phyloP scores from a whole-genome alignment of 2,888 invertebrate genomes.

The Sarcophaga rosellei region DNA sequence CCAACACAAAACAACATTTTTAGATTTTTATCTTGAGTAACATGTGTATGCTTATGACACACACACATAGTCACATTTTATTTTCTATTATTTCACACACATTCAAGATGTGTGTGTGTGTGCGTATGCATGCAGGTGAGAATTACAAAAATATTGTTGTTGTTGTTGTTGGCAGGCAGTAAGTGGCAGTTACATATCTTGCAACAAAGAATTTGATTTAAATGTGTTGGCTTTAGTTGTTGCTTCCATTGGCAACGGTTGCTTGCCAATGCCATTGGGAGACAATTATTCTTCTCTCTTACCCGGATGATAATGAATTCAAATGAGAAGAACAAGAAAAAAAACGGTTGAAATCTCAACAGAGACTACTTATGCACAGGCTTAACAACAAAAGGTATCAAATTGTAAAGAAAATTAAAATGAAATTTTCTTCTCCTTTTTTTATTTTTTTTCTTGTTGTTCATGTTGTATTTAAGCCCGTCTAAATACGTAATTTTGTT shows the following conservation, averaged over 20 bases:
- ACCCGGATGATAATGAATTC: slow-evolving; percentile 31
- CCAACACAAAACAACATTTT: slow-evolving; percentile 37
- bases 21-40: slow-evolving; percentile 13
- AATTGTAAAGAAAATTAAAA: slow-evolving; percentile 42
- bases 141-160: neutral
- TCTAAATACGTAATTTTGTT: neutral
- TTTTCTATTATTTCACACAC: too few species aligned
- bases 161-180: slow-evolving; percentile 9
- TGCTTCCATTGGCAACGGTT: neutral
- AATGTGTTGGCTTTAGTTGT: slow-evolving; percentile 10
- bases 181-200: slow-evolving; percentile 12
- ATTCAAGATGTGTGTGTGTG: neutral
- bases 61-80: too few species aligned
- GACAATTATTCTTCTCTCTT: slow-evolving; percentile 32
- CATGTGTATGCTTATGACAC: too few species aligned
- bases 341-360: neutral
- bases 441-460: neutral
- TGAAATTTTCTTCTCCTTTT: slow-evolving; percentile 15
- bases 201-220: neutral
- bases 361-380: neutral
- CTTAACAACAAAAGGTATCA: slow-evolving; percentile 35
- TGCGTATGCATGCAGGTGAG: neutral
- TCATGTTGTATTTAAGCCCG: neutral
- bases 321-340: neutral
- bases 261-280: neutral